Evolutionary conservation across 2,113 vertebrate species (phyloP), one percentile per base, ranked within the genome.

Genomic region (Cynopterus brachyotis): DNA sequence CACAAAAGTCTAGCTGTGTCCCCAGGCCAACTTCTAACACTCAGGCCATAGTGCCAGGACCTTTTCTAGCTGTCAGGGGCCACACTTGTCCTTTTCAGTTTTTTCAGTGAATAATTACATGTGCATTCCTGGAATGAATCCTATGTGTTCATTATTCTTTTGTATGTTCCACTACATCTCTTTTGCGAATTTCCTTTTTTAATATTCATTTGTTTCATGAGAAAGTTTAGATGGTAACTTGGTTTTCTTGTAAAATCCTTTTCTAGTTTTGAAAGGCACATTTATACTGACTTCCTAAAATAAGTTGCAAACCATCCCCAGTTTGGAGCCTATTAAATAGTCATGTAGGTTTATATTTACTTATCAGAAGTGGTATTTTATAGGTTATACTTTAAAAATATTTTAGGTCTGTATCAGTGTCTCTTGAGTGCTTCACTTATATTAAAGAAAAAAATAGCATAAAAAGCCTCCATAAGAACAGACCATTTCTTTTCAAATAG

Each of bases 311-410:
- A 55, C 37, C 24, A 64, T 67, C 24, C 1, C 17, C 20, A 45
- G 17, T 59, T 66, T 85, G 22, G 66, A 91, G 45, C 9, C 1
- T 37, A 16, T 78, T 12, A 40, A 93, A 72, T 1, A 57, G 3
- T 73, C 19, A 10, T 13, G 4, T 40, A 57, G 24, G 20, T n/a
- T 60, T 55, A 55, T 55, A 30, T 79, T 78, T 50, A 84, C 5
- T 53, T 64, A 62, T 5, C 75, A 88, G 66, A 94, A 93, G 66
- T 94, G 32, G 28, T 66, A 42, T 96, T 96, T 95, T 81, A 94
- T 90, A 95, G 80, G 92, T 96, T 94, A 91, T 94, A 90, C 55
- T 96, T 91, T 92, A 72, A 87, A 96, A 92, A 72, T 96, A 87
- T 84, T n/a, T 64, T 60, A 28, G 32, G 24, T 59, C 24, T 2